Percentiles rank a stretch among this genome's conserved stretches.
These are phyloP conservation scores for Sclerodermus sp. DNA, from an alignment of 2,888 invertebrate genomes.

Conservation along the genomic window DNA sequence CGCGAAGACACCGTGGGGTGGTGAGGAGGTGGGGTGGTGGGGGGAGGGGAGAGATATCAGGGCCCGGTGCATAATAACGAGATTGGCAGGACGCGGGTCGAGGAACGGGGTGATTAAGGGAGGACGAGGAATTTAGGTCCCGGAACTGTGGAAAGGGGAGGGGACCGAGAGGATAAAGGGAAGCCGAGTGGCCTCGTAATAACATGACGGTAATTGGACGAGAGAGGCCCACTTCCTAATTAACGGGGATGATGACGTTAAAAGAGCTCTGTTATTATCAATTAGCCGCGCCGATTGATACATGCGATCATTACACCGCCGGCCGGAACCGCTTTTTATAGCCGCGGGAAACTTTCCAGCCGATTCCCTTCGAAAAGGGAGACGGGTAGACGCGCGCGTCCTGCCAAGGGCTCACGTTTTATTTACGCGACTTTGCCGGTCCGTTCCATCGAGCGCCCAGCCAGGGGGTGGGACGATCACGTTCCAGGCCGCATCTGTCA, in stretches of 20 bases:
- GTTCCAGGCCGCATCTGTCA: too few species aligned
- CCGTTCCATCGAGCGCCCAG: too few species aligned
- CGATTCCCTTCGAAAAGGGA: too few species aligned
- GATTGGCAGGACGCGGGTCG: background rate
- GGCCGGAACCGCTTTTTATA: slow-evolving; percentile 21
- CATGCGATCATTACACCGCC: slow-evolving; percentile 20
- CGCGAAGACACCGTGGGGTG: slow-evolving; percentile 13
- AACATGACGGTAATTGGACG: slow-evolving; percentile 47
- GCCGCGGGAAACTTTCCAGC: slow-evolving; percentile 18
- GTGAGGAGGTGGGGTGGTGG: slow-evolving; percentile 1
- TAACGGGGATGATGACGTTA: slow-evolving; percentile 43
- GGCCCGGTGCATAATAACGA: background rate
- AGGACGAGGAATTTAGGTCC: too few species aligned
- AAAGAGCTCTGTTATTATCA: slow-evolving; percentile 49
- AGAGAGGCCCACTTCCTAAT: slow-evolving; percentile 47
- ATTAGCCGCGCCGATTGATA: slow-evolving; percentile 45
- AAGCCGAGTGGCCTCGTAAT: slow-evolving; percentile 44
- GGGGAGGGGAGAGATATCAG: slow-evolving; percentile 6
- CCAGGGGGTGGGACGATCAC: too few species aligned
- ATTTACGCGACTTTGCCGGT: too few species aligned
- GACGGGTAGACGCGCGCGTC: too few species aligned
- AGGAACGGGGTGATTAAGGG: background rate
- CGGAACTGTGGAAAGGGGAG: background rate
- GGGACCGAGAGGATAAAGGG: slow-evolving; percentile 32
- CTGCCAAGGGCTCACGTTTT: too few species aligned